Conservation (phyloP, 2,113 vertebrate species). For the Coryphaenoides rupestris region DNA sequence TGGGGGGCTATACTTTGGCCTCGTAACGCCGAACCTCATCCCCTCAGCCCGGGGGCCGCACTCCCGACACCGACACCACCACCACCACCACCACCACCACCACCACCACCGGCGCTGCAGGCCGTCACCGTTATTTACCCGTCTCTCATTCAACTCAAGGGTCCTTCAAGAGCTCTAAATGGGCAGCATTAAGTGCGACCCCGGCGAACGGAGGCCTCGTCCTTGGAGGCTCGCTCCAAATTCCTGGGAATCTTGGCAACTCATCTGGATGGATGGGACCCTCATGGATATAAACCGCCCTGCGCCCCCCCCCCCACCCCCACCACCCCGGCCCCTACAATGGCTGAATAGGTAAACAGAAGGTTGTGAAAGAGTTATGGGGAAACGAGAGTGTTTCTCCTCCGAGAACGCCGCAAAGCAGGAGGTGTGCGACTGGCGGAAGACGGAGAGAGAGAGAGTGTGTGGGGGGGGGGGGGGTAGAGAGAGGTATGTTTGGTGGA, state of each 20-base stretch:
- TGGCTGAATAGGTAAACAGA: conserved; percentile 79
- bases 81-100: too few species aligned
- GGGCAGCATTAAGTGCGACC: conserved; percentile 56
- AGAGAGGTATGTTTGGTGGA: conserved; percentile 14
- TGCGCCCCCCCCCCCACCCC: too few species aligned
- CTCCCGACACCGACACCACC: too few species aligned
- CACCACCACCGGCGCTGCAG: conserved; percentile 35
- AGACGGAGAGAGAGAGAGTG: conserved; percentile 38
- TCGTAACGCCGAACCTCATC: conserved; percentile 26
- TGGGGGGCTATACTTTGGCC: conserved; percentile 13
- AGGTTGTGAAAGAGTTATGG: conserved; percentile 78
- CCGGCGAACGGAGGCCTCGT: conserved; percentile 36
- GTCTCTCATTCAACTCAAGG: conserved; percentile 58
- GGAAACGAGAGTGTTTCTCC: conserved; percentile 73
- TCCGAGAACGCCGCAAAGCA: conserved; percentile 63
- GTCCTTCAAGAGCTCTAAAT: conserved; percentile 43
- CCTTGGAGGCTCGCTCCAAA: conserved; percentile 58
- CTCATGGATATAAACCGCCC: conserved; percentile 63
- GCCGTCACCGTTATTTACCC: conserved; percentile 63
- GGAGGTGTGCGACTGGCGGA: conserved; percentile 59
- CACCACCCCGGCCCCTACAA: conserved; percentile 58
- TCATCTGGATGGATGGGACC: conserved; percentile 73
- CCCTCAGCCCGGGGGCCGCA: conserved; percentile 54
- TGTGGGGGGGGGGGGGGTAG: conserved; percentile 18
- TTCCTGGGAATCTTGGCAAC: conserved; percentile 76